A percentile compares a stretch with the other conserved stretches of the same genome.
These are phyloP conservation scores for Ceyx margarethae DNA, from an alignment of 2,113 vertebrate species.

Conservation along the genomic window DNA sequence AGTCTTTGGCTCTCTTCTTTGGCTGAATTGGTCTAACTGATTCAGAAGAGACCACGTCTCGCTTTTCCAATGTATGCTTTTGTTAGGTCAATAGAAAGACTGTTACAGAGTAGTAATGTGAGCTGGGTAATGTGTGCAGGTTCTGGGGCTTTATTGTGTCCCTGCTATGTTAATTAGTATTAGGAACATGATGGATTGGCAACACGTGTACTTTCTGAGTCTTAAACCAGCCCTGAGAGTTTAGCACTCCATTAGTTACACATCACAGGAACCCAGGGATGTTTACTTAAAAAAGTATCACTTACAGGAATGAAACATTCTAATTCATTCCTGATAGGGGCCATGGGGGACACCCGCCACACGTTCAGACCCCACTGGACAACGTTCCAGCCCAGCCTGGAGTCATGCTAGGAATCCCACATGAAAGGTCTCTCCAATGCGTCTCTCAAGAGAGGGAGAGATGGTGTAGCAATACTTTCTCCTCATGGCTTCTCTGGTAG, in stretches of 20 bases:
- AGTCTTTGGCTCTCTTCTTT: background rate
- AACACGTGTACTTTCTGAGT: conserved; percentile 85
- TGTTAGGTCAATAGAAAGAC: conserved; percentile 56
- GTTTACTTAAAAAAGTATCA: conserved; percentile 82
- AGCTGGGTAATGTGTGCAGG: conserved; percentile 76
- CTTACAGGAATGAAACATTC: conserved; percentile 77
- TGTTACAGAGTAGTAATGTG: conserved; percentile 75
- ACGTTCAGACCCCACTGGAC: background rate
- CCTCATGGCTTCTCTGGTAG: background rate
- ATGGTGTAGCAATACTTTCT: background rate
- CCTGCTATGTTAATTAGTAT: conserved; percentile 94
- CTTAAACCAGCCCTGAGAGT: conserved; percentile 82
- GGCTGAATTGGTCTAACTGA: background rate
- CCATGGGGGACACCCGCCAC: background rate
- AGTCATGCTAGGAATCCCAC: conserved; percentile 26
- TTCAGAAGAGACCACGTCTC: background rate
- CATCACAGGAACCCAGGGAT: conserved; percentile 71
- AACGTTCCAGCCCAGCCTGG: background rate
- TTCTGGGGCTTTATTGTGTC: conserved; percentile 78
- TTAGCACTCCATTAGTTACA: conserved; percentile 83
- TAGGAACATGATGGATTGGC: conserved; percentile 86
- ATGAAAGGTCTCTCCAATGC: conserved; percentile 25
- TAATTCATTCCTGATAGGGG: conserved; percentile 67
- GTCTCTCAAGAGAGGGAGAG: background rate
- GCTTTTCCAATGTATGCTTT: conserved; percentile 28